Evolutionary conservation across 2,888 invertebrate species (phyloP).

Genomic region (Artemia sinica): DNA sequence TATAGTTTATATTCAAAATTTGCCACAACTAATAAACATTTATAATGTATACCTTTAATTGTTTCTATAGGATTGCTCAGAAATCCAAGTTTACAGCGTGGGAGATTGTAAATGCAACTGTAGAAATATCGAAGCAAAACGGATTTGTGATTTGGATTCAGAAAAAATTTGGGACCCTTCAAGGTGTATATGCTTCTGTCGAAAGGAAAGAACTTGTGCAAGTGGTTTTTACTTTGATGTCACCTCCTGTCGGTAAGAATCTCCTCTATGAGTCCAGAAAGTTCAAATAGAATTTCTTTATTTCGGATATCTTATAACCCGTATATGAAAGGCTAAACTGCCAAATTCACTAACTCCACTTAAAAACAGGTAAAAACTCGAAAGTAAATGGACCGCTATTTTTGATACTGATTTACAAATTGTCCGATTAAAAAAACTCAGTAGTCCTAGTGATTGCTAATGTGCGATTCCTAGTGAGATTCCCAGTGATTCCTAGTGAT

Average conservation of each 20-base stretch:
- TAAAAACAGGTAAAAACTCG: too few relatives aligned
- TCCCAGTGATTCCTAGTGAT: too few relatives aligned
- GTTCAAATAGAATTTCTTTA: background rate
- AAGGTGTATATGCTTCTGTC: constrained; percentile 43
- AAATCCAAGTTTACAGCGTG: constrained; percentile 40
- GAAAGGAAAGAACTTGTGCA: constrained; percentile 39
- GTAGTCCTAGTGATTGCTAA: too few relatives aligned
- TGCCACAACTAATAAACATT: constrained; percentile 21
- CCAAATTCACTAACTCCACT: too few relatives aligned
- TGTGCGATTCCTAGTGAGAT: too few relatives aligned
- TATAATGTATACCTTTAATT: constrained; percentile 14
- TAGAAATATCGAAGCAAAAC: constrained; percentile 41
- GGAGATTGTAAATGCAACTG: constrained; percentile 44
- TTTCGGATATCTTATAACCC: too few relatives aligned
- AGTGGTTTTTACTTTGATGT: constrained; percentile 44
- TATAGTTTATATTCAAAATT: constrained; percentile 20
- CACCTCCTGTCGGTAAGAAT: constrained; percentile 38
- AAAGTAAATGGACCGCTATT: too few relatives aligned
- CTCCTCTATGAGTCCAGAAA: background rate
- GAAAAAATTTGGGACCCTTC: constrained; percentile 44
- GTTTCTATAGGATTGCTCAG: constrained; percentile 39
- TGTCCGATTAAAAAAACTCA: too few relatives aligned
- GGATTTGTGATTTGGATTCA: constrained; percentile 37
- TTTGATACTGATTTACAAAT: too few relatives aligned
- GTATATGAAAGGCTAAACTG: too few relatives aligned